These are phyloP conservation scores for Lethocerus indicus DNA, from an alignment of 1,140 invertebrate species.

Conservation along the genomic window DNA sequence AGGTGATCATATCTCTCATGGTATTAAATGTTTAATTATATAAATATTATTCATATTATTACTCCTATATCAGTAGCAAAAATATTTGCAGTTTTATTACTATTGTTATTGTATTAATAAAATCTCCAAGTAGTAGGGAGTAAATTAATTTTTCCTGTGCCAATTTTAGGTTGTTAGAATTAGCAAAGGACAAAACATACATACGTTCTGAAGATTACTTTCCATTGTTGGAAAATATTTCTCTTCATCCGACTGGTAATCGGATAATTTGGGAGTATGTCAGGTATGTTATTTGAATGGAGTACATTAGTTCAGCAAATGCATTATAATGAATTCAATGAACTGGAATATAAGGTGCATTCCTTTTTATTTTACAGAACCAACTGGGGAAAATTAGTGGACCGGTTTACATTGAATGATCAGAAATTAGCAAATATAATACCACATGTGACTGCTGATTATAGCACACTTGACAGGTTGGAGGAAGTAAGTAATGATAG, in stretches of 20 bases:
- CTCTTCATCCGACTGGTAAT: constrained; percentile 53
- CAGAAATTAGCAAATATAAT: constrained; percentile 58
- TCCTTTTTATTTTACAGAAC: constrained; percentile 26
- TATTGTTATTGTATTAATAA: too few species aligned
- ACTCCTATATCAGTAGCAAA: neutral
- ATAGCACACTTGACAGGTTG: constrained; percentile 45
- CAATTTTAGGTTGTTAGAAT: constrained; percentile 39
- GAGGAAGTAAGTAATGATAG: constrained; percentile 38
- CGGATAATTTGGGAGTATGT: constrained; percentile 68
- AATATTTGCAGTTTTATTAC: too few species aligned
- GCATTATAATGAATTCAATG: neutral
- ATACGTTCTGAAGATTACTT: constrained; percentile 74
- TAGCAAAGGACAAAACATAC: constrained; percentile 52
- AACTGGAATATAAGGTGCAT: neutral
- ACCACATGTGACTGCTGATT: constrained; percentile 43
- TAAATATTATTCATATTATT: constrained; percentile 2
- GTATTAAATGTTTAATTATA: neutral
- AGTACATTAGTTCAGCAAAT: neutral
- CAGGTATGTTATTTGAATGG: constrained; percentile 24
- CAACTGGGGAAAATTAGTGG: constrained; percentile 51
- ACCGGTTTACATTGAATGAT: constrained; percentile 66
- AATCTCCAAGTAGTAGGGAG: too few species aligned
- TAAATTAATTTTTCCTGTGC: too few species aligned
- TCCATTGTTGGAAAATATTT: constrained; percentile 45
- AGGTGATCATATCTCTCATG: neutral